These are phyloP conservation scores for Poecilia wingei DNA, from an alignment of 2,797 vertebrate species.

Conservation along the genomic window DNA sequence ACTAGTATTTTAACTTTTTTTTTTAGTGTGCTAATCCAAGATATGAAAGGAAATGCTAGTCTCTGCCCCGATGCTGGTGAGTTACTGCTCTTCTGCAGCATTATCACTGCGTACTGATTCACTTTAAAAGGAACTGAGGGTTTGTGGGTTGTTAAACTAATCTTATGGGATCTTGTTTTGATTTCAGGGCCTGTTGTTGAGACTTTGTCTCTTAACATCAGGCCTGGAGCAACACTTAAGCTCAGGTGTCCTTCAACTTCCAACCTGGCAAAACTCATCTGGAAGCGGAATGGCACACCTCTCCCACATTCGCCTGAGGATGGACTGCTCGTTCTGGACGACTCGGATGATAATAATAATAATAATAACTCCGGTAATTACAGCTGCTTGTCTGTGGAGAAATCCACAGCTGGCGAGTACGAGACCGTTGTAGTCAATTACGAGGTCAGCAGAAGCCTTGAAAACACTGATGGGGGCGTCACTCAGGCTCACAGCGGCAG, in stretches of 20 bases:
- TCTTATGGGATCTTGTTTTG: conserved; percentile 1
- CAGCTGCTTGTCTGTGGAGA: conserved; percentile 77
- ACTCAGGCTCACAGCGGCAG: conserved; percentile 29
- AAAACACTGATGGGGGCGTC: neutral
- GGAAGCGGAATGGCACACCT: conserved; percentile 56
- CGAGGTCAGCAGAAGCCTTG: conserved; percentile 42
- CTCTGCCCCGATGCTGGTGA: conserved; percentile 76
- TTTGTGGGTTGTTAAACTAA: neutral
- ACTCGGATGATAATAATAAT: conserved; percentile 20
- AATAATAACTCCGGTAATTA: conserved; percentile 62
- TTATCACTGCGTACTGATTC: neutral
- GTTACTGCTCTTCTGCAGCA: conserved; percentile 20
- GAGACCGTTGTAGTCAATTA: conserved; percentile 51
- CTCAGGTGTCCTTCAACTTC: conserved; percentile 74
- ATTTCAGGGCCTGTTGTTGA: conserved; percentile 61
- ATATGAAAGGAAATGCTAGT: conserved; percentile 74
- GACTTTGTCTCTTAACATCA: conserved; percentile 37
- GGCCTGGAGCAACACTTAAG: conserved; percentile 57
- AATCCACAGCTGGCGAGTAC: conserved; percentile 50
- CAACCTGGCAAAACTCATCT: conserved; percentile 70
- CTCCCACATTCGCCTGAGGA: conserved; percentile 49
- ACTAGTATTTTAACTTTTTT: neutral
- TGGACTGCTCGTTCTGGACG: conserved; percentile 72
- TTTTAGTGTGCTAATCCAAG: conserved; percentile 81
- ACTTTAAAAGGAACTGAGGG: neutral